Evolutionary conservation across 2,888 invertebrate species (phyloP).

Genomic region (Noctua pronuba): DNA sequence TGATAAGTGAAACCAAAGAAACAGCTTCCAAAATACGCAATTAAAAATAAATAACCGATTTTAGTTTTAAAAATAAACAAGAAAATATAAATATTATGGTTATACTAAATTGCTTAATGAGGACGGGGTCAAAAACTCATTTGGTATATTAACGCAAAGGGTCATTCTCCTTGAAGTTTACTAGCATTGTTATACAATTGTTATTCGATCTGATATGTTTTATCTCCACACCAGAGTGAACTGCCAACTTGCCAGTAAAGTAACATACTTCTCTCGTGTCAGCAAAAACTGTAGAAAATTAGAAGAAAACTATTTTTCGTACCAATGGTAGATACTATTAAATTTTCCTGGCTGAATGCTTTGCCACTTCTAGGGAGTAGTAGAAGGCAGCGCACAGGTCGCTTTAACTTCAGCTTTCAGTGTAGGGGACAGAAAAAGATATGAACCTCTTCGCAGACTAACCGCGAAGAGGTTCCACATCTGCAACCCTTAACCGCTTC

Average conservation of each 20-base stretch:
- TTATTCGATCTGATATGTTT: background rate
- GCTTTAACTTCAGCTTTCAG: background rate
- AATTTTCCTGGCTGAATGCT: background rate
- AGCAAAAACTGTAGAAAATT: background rate
- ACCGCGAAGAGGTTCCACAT: background rate
- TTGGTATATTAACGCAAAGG: background rate
- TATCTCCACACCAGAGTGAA: background rate
- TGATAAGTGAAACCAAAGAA: background rate
- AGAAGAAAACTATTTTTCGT: background rate
- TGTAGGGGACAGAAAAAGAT: background rate
- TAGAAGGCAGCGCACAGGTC: background rate
- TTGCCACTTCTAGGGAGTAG: background rate
- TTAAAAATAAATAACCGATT: background rate
- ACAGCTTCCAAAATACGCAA: background rate
- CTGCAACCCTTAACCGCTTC: background rate
- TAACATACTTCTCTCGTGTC: background rate
- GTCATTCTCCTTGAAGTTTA: constrained; percentile 14
- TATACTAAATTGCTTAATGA: constrained; percentile 3
- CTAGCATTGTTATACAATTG: background rate
- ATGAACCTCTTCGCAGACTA: too few relatives aligned
- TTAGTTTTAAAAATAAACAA: background rate
- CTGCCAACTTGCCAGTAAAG: background rate
- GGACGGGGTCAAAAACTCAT: constrained; percentile 1
- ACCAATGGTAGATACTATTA: background rate
- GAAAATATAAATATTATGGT: background rate